Evolutionary conservation across 2,888 invertebrate species (phyloP).

Genomic region (Melanostoma scalare): DNA sequence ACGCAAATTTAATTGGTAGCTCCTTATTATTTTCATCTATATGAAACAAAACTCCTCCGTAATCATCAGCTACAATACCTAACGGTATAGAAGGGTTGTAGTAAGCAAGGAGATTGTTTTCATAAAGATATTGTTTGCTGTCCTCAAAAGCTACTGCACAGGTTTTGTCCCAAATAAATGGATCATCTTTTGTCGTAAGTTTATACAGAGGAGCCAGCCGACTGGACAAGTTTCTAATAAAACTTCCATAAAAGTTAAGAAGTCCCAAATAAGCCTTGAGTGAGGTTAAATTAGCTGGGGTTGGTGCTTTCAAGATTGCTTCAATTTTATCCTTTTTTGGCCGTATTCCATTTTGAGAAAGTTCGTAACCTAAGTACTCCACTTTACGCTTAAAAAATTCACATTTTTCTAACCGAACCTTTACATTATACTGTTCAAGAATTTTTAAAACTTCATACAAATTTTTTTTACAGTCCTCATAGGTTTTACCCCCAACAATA

Average conservation of each 20-base stretch:
- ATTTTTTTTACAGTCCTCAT: constrained; percentile 31
- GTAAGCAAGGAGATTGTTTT: not conserved
- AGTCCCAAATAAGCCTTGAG: constrained; percentile 51
- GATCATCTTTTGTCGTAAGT: too few species aligned
- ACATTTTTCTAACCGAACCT: constrained; percentile 53
- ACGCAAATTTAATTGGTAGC: too few species aligned
- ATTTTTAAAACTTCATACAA: constrained; percentile 32
- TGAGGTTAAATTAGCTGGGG: constrained; percentile 26
- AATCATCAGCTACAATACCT: not conserved
- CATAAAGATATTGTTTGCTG: not conserved
- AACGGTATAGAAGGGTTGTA: constrained; percentile 3
- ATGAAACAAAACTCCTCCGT: too few species aligned
- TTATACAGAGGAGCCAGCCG: too few species aligned
- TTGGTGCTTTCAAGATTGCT: constrained; percentile 56
- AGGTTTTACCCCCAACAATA: constrained; percentile 28
- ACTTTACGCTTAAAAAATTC: constrained; percentile 46
- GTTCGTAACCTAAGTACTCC: constrained; percentile 55
- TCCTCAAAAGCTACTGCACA: not conserved
- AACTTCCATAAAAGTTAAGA: constrained; percentile 33
- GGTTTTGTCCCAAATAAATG: too few species aligned
- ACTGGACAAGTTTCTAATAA: too few species aligned
- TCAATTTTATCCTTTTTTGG: constrained; percentile 44
- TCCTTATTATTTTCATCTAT: too few species aligned
- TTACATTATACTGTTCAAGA: constrained; percentile 42
- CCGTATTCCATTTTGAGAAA: constrained; percentile 34